These are phyloP conservation scores for Scatophagus argus DNA, from an alignment of 2,113 vertebrate species.

Conservation along the genomic window DNA sequence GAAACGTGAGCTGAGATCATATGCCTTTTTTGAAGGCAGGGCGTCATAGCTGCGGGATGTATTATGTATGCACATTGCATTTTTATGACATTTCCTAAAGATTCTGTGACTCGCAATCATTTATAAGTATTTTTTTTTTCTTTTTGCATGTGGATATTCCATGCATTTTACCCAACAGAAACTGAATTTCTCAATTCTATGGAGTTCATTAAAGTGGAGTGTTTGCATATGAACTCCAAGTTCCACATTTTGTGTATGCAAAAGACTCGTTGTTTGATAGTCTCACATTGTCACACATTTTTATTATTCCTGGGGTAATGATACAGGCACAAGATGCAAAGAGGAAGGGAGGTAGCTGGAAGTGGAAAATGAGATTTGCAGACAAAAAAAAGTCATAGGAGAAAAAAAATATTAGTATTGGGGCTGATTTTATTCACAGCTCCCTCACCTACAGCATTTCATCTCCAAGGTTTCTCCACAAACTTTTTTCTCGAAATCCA, in stretches of 20 bases:
- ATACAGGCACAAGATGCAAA: background rate
- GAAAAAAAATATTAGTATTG: background rate
- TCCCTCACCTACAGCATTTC: background rate
- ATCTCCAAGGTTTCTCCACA: too few relatives aligned
- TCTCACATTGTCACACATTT: background rate
- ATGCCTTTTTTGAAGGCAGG: slow-evolving; percentile 21
- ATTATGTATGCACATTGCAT: slow-evolving; percentile 42
- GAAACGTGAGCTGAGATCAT: slow-evolving; percentile 22
- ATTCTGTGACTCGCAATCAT: slow-evolving; percentile 12
- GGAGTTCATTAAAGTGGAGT: slow-evolving; percentile 14
- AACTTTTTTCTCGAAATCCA: background rate
- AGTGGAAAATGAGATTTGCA: background rate
- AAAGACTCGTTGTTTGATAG: slow-evolving; percentile 13
- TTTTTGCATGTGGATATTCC: background rate
- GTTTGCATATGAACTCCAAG: slow-evolving; percentile 32
- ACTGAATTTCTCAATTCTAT: background rate
- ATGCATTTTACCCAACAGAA: background rate
- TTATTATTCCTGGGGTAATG: background rate
- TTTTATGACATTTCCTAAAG: slow-evolving; percentile 50
- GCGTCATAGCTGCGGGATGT: slow-evolving; percentile 31
- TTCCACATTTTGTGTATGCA: slow-evolving; percentile 4
- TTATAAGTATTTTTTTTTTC: too few relatives aligned
- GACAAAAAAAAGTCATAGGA: background rate
- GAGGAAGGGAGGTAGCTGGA: background rate
- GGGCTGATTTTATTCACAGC: background rate